A percentile compares a stretch with the other conserved stretches of the same genome.
Evolutionary conservation across 2,113 vertebrate genomes (phyloP).

Genomic region (Callionymus lyra): DNA sequence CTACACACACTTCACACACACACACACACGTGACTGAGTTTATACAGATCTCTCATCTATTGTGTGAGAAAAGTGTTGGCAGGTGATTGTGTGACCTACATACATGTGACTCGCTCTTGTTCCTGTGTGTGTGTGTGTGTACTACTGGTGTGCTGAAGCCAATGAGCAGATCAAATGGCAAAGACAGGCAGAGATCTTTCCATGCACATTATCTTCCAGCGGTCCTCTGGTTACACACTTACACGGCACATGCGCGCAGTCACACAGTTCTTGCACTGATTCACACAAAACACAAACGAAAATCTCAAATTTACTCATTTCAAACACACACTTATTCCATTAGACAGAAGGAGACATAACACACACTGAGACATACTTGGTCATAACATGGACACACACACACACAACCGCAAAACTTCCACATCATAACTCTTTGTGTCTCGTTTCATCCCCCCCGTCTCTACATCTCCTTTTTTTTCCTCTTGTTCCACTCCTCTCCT

Average conservation of each 20-base stretch:
- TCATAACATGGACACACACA: constrained; percentile 4
- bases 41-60: too few relatives aligned
- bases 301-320: too few relatives aligned
- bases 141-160: constrained; percentile 1
- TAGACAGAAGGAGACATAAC: background rate
- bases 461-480: background rate
- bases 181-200: too few relatives aligned
- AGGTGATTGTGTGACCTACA: constrained; percentile 16
- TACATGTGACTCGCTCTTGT: constrained; percentile 14
- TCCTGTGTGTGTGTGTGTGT: constrained; percentile 5
- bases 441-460: constrained; percentile 24
- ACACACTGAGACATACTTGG: constrained; percentile 1
- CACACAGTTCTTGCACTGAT: constrained; percentile 2
- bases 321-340: background rate
- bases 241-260: constrained; percentile 7
- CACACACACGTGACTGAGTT: too few relatives aligned
- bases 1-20: too few relatives aligned
- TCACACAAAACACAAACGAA: background rate
- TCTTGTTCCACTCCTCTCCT: constrained; percentile 7
- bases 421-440: constrained; percentile 40
- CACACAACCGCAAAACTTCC: too few relatives aligned
- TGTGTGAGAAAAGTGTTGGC: too few relatives aligned
- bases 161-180: too few relatives aligned
- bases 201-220: too few relatives aligned
- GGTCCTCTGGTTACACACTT: background rate